phyloP scores from a whole-genome alignment of 2,113 vertebrate genomes.

The human region GRCh38 chr17:40642501-40643000 shows the following conservation, averaged over 20 bases:
- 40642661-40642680: constrained; percentile 88
- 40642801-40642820: background rate
- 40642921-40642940: constrained; percentile 48
- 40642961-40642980: constrained; percentile 68
- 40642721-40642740: constrained; percentile 67
- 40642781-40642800: constrained; percentile 1
- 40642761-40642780: background rate
- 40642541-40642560: constrained; percentile 99
- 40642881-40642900: constrained; percentile 43
- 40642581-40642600: constrained; percentile 99
- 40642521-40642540: constrained; percentile 99
- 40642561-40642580: constrained; percentile 99
- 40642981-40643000: constrained; percentile 61
- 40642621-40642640: constrained; percentile 93
- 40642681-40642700: constrained; percentile 82
- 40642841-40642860: constrained; percentile 37
- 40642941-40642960: constrained; percentile 49
- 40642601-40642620: constrained; percentile 92
- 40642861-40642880: constrained; percentile 41
- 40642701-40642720: constrained; percentile 70
- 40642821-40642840: constrained; percentile 38
- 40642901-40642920: background rate
- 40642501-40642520: constrained; percentile 99
- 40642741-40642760: constrained; percentile 75
- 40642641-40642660: constrained; percentile 92